Evolutionary conservation across 2,113 vertebrate genomes (phyloP).

Genomic region (Calypte anna): DNA sequence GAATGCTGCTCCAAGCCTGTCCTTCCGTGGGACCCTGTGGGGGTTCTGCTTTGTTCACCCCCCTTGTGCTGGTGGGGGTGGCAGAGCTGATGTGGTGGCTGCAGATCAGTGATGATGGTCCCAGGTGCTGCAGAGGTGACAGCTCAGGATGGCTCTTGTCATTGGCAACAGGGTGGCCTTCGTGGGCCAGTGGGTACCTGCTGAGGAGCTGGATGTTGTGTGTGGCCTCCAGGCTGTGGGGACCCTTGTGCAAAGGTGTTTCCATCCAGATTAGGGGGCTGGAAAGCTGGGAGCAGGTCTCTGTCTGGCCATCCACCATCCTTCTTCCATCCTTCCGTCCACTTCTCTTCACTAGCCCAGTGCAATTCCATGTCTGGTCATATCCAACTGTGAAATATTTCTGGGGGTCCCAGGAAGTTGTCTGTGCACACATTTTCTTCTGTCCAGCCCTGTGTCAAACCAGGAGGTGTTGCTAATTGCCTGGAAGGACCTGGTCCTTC

Average conservation of each 20-base stretch:
- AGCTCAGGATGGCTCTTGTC: not conserved
- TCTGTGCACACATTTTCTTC: not conserved
- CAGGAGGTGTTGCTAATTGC: not conserved
- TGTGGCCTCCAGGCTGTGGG: not conserved
- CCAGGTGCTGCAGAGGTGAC: not conserved
- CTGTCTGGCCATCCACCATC: not conserved
- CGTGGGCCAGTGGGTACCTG: not conserved
- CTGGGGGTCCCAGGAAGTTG: not conserved
- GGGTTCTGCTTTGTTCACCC: not conserved
- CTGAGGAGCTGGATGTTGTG: not conserved
- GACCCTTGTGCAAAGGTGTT: not conserved
- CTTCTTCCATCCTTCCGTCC: not conserved
- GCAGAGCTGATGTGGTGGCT: not conserved
- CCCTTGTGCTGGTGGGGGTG: not conserved
- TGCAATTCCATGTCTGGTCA: not conserved
- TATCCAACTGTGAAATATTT: not conserved
- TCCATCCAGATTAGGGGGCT: not conserved
- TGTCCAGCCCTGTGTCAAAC: not conserved
- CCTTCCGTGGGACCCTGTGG: not conserved
- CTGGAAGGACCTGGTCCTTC: not conserved
- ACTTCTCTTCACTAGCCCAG: not conserved
- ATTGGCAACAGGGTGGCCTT: not conserved
- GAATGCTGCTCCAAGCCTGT: not conserved
- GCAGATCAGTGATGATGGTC: not conserved
- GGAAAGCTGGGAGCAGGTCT: not conserved